Base-by-base conservation (phyloP, 1,140 invertebrate genomes). In the Zaprionus davidi region DNA sequence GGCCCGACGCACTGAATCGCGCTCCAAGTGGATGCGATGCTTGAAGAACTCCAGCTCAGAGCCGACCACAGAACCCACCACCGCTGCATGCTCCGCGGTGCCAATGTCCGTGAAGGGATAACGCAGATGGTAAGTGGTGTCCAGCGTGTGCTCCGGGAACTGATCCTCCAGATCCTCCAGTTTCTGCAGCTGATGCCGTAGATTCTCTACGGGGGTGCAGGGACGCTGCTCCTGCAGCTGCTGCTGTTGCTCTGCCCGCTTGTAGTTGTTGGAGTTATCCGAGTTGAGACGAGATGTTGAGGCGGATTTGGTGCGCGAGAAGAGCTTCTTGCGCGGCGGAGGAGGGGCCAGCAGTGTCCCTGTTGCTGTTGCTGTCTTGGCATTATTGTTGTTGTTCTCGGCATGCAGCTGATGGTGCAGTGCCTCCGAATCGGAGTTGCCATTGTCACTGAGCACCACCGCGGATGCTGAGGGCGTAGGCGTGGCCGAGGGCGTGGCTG, bases 11-110 rank as follows among this genome's bases (percentile, higher is more conserved):
- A 97, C 96, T 1, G 96, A 96, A 82, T 97, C 96, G 7, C 96
- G 93, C 83, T 97, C 96, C 20, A 97, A 93, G 65, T 97, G 95
- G 17, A 97, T 96, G 49, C 96, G 94, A 83, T 97, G 96, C 51
- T 96, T 94, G 76, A 97, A 96, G 93, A 97, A 97, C 82, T 97
- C 96, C 72, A 97, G 90, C 79, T 97, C 96, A 4, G 96, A 96
- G 58, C 93, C 94, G 0, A 84, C 64, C 38, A 76, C 72, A 5
- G 72, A 64, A 1, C 85, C 90, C 3, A 82, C 73, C 1, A 77
- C 71, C n/a, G 76, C 62, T 2, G 78, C 79, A 55, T 86, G 90
- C 11, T 91, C 85, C 9, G 31, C 31, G 11, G 84, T 82, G 80
- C 92, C 92, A 94, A 95, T 95, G 88, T 96, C 96, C 76, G 94